Evolutionary conservation across 1,140 invertebrate genomes (phyloP).

Genomic region (Cyrtorhinus lividipennis): DNA sequence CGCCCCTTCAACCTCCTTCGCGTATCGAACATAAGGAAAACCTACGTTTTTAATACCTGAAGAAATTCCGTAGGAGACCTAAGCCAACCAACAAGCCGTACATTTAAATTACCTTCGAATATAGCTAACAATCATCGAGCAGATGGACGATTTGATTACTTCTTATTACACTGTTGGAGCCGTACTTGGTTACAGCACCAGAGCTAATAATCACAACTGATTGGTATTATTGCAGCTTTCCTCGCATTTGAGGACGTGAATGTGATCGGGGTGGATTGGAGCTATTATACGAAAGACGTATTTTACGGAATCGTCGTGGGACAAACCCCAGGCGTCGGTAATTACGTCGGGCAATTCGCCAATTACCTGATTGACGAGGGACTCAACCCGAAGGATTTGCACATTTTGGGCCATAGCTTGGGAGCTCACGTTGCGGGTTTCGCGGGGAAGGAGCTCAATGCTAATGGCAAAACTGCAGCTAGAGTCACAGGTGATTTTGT

Average conservation of each 20-base stretch:
- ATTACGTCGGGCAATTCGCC: slow-evolving; percentile 42
- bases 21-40: too few relatives aligned
- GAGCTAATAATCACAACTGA: too few relatives aligned
- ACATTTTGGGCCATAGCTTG: slow-evolving; percentile 69
- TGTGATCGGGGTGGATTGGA: slow-evolving; percentile 43
- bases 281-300: slow-evolving; percentile 27
- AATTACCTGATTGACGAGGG: slow-evolving; percentile 39
- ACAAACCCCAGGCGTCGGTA: slow-evolving; percentile 44
- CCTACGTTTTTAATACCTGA: too few relatives aligned
- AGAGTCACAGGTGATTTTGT: slow-evolving; percentile 43
- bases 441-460: slow-evolving; percentile 42
- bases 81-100: too few relatives aligned
- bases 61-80: too few relatives aligned
- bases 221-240: slow-evolving; percentile 5
- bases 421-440: slow-evolving; percentile 68
- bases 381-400: slow-evolving; percentile 37
- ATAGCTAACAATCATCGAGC: too few relatives aligned
- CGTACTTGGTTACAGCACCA: too few relatives aligned
- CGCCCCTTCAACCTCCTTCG: too few relatives aligned
- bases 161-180: too few relatives aligned
- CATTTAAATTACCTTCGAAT: too few relatives aligned
- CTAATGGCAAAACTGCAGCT: slow-evolving; percentile 30
- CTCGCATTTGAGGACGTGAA: slow-evolving; percentile 32
- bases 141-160: too few relatives aligned
- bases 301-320: slow-evolving; percentile 37